A percentile compares a stretch with the other conserved stretches of the same genome.
Conservation (phyloP, 2,888 invertebrate genomes). For the Hyalella azteca region DNA sequence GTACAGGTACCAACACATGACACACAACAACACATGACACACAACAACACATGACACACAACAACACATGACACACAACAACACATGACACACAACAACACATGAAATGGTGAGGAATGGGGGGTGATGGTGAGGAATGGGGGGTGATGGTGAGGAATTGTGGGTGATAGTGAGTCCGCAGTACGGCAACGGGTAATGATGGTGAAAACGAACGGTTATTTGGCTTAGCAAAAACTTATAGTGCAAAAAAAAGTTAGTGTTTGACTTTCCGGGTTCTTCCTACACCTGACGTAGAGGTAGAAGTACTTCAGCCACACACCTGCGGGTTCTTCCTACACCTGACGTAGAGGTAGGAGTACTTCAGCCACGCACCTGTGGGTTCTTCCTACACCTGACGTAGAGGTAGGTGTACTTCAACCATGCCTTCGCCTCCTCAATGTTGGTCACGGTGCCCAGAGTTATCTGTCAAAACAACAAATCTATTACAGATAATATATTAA, state of each 20-base stretch:
- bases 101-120: too few species aligned
- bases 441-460: constrained; percentile 93
- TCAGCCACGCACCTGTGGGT: constrained; percentile 88
- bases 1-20: neutral
- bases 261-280: constrained; percentile 94
- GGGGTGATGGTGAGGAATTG: too few species aligned
- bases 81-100: too few species aligned
- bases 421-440: constrained; percentile 92
- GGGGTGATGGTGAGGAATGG: too few species aligned
- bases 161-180: too few species aligned
- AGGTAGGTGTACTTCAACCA: constrained; percentile 98
- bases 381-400: constrained; percentile 89
- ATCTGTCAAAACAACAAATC: constrained; percentile 69
- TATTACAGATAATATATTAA: too few species aligned
- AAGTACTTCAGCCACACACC: constrained; percentile 95
- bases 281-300: constrained; percentile 92
- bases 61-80: neutral
- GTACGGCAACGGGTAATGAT: too few species aligned
- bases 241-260: too few species aligned
- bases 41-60: neutral
- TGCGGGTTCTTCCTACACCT: constrained; percentile 91
- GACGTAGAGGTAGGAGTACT: constrained; percentile 94
- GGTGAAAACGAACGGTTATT: too few species aligned
- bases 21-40: neutral
- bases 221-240: too few species aligned